A percentile compares a stretch with the other conserved stretches of the same genome.
Conservation (phyloP, 1,140 invertebrate species). For the Drosophila subobscura region DNA sequence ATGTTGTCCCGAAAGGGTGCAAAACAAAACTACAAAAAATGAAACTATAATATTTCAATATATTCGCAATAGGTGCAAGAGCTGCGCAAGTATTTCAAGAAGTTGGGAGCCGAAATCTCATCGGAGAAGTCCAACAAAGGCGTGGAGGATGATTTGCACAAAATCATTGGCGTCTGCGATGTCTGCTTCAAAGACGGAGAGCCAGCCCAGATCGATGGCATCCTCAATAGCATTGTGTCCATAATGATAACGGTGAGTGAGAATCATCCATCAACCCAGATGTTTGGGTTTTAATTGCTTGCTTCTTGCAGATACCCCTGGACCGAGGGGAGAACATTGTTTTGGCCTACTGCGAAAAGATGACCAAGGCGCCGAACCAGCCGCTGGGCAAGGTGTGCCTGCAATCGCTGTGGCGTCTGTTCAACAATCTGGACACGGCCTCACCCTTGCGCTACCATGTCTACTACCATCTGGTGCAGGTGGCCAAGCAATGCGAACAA, state of each 20-base stretch:
- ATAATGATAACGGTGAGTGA: conserved; percentile 93
- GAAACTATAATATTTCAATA: conserved; percentile 24
- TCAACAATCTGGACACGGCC: conserved; percentile 94
- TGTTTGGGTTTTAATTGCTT: background rate
- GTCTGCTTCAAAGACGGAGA: conserved; percentile 94
- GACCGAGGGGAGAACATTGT: conserved; percentile 94
- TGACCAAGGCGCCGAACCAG: conserved; percentile 94
- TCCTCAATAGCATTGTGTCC: conserved; percentile 95
- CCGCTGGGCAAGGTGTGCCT: conserved; percentile 92
- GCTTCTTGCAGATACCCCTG: conserved; percentile 87
- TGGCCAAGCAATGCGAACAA: conserved; percentile 93
- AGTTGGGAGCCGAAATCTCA: conserved; percentile 95
- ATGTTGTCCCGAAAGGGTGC: conserved; percentile 65
- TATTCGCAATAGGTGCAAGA: conserved; percentile 90
- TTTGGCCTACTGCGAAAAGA: conserved; percentile 95
- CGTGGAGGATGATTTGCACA: conserved; percentile 96
- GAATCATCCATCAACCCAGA: background rate
- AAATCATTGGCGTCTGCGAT: conserved; percentile 97
- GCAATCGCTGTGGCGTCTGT: conserved; percentile 94
- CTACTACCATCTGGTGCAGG: conserved; percentile 94
- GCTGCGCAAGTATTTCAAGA: conserved; percentile 94
- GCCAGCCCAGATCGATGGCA: conserved; percentile 91
- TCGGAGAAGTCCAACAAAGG: conserved; percentile 95
- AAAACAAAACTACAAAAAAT: conserved; percentile 46
- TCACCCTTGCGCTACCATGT: conserved; percentile 95